A percentile compares a stretch with the other conserved stretches of the same genome.
These are phyloP conservation scores for Chrysolina haemoptera DNA, from an alignment of 2,888 invertebrate species.

Conservation along the genomic window DNA sequence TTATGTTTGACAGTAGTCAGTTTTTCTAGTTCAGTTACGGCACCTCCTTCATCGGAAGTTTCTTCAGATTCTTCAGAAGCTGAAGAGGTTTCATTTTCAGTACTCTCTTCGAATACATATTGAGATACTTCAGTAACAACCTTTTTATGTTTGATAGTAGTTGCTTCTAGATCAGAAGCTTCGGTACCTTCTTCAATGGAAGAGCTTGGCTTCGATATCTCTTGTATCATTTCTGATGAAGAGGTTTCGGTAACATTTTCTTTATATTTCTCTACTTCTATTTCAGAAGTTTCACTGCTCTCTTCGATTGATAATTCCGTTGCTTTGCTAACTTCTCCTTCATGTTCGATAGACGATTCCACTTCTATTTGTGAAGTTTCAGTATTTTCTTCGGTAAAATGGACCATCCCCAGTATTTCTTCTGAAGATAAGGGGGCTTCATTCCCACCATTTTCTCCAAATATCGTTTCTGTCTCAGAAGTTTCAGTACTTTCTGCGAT, in stretches of 20 bases:
- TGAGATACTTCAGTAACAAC: too few relatives aligned
- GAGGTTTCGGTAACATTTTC: not conserved
- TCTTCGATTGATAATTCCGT: not conserved
- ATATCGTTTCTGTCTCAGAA: not conserved
- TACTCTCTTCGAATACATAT: too few relatives aligned
- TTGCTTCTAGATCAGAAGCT: too few relatives aligned
- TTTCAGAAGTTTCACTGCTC: not conserved
- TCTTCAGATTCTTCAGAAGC: not conserved
- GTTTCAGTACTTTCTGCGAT: not conserved
- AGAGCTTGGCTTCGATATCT: too few relatives aligned
- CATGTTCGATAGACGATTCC: not conserved
- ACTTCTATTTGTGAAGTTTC: not conserved
- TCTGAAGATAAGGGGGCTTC: not conserved
- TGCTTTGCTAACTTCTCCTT: not conserved
- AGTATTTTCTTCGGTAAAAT: not conserved
- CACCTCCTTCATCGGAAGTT: not conserved
- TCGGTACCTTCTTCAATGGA: too few relatives aligned
- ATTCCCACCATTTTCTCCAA: constrained; percentile 1
- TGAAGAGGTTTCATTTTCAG: not conserved
- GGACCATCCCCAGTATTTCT: not conserved
- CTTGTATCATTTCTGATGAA: not conserved
- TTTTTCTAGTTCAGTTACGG: not conserved
- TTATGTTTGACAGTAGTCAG: not conserved
- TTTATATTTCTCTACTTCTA: not conserved
- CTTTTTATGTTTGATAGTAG: too few relatives aligned